Evolutionary conservation across 37 sponge, comb jelly and placozoan species (phyloP).

Genomic region (Axinella damicornis): DNA sequence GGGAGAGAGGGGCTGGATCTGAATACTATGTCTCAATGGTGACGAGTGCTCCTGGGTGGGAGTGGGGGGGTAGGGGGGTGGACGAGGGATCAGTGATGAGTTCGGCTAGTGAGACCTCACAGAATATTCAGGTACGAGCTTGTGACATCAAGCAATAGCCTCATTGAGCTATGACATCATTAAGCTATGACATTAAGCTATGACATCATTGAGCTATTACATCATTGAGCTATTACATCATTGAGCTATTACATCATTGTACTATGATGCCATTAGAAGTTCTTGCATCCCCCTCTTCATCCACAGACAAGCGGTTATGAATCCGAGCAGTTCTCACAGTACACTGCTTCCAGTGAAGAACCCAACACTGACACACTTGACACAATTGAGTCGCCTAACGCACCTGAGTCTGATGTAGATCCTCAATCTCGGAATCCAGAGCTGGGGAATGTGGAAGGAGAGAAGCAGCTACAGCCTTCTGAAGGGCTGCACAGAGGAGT

Average conservation of each 20-base stretch:
- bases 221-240: too few species aligned
- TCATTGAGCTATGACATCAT: too few species aligned
- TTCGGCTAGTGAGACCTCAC: too few species aligned
- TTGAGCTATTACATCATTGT: too few species aligned
- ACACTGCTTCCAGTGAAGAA: not conserved
- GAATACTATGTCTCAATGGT: not conserved
- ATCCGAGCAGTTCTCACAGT: not conserved
- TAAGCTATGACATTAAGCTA: too few species aligned
- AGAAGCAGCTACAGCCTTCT: not conserved
- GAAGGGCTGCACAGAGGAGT: not conserved
- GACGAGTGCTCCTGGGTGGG: not conserved
- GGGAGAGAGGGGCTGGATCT: not conserved
- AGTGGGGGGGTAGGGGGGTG: slow-evolving; percentile 7
- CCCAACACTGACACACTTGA: not conserved
- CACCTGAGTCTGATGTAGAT: not conserved
- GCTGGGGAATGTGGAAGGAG: not conserved
- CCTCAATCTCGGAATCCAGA: not conserved
- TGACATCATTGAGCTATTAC: too few species aligned
- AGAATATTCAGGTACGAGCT: too few species aligned
- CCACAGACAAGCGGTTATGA: slow-evolving; percentile 39
- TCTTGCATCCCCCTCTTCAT: too few species aligned
- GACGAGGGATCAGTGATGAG: not conserved
- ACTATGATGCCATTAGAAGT: too few species aligned
- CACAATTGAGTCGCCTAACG: too few species aligned
- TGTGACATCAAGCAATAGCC: too few species aligned